phyloP scores from a whole-genome alignment of 2,797 vertebrate species.

The Lutjanus campechanus region DNA sequence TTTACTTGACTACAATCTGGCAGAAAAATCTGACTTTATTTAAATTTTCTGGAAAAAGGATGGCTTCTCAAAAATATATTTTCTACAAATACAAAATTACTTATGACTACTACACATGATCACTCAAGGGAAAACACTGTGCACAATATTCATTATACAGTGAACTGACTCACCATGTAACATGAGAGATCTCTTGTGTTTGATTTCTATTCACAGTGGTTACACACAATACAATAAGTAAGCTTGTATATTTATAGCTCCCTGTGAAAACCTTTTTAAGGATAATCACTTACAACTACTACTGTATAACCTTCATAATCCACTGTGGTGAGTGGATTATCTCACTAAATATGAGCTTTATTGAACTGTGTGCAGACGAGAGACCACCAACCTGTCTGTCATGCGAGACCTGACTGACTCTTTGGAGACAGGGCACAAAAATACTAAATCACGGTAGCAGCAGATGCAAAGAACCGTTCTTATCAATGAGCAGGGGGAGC shows the following conservation, averaged over 20 bases:
- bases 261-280: conserved; percentile 74
- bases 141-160: not conserved
- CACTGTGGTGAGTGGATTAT: conserved; percentile 81
- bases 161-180: not conserved
- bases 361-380: conserved; percentile 54
- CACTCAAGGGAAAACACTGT: not conserved
- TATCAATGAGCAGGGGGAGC: conserved; percentile 23
- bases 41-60: not conserved
- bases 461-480: conserved; percentile 12
- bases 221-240: conserved; percentile 36
- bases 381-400: conserved; percentile 44
- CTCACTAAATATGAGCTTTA: conserved; percentile 81
- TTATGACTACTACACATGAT: not conserved
- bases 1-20: too few species aligned
- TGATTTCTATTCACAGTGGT: conserved; percentile 33
- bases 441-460: not conserved
- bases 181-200: not conserved
- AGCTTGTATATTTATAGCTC: conserved; percentile 72
- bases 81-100: not conserved
- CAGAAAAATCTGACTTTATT: too few species aligned
- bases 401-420: conserved; percentile 19
- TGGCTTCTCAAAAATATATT: not conserved
- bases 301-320: conserved; percentile 83
- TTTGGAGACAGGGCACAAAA: conserved; percentile 6
- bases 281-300: conserved; percentile 84